Evolutionary conservation across 2,888 invertebrate genomes (phyloP).

Genomic region (Sinhomidia bicolor): DNA sequence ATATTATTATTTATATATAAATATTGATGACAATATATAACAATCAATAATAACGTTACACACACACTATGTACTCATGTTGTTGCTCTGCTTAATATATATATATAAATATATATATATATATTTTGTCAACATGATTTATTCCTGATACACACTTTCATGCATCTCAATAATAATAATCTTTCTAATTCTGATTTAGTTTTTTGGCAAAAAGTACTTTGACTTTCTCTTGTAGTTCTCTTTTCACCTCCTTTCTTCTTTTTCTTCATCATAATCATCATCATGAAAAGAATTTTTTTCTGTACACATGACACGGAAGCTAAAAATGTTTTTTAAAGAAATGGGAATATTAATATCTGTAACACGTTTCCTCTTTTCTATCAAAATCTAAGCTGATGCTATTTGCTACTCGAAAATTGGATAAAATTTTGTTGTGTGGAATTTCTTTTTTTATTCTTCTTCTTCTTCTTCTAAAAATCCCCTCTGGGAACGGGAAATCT

Average conservation of each 20-base stretch:
- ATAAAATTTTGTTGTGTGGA: slow-evolving; percentile 59
- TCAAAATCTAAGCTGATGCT: slow-evolving; percentile 73
- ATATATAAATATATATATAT: too few relatives aligned
- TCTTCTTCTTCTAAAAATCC: slow-evolving; percentile 40
- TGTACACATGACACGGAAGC: slow-evolving; percentile 22
- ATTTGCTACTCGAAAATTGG: slow-evolving; percentile 71
- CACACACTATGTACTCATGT: background rate
- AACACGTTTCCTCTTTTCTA: slow-evolving; percentile 48
- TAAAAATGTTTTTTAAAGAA: slow-evolving; percentile 48
- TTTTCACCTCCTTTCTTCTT: slow-evolving; percentile 26
- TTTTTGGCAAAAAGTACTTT: slow-evolving; percentile 10
- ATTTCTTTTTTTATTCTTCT: slow-evolving; percentile 39
- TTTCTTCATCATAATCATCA: too few relatives aligned
- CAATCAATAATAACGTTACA: background rate
- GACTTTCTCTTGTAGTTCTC: slow-evolving; percentile 44
- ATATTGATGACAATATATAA: background rate
- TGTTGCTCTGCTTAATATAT: background rate
- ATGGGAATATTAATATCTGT: slow-evolving; percentile 58
- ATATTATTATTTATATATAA: too few relatives aligned
- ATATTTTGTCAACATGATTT: background rate
- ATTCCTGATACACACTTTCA: background rate
- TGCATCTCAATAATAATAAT: slow-evolving; percentile 9
- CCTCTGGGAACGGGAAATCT: slow-evolving; percentile 47
- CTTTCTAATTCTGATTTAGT: slow-evolving; percentile 13
- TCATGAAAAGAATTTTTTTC: background rate